Percentiles rank a stretch among this genome's conserved stretches.
phyloP scores from a whole-genome alignment of 1,140 invertebrate genomes.

The Tetraneura akinire region DNA sequence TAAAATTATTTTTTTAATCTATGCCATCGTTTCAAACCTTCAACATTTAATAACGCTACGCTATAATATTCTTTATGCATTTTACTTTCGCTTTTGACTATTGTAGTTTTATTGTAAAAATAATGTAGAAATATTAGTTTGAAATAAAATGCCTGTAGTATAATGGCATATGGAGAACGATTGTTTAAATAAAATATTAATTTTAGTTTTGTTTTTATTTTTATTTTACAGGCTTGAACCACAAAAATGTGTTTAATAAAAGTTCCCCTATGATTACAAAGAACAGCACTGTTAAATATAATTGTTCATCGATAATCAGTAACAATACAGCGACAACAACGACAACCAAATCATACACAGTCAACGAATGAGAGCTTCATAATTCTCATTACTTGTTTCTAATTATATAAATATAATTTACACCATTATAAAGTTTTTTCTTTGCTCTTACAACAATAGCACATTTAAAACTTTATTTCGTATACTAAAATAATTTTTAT shows the following conservation, averaged over 20 bases:
- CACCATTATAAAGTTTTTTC: neutral
- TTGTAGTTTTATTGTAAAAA: too few species aligned
- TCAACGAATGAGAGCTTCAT: neutral
- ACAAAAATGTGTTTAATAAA: constrained; percentile 44
- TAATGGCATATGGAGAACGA: too few species aligned
- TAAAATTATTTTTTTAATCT: too few species aligned
- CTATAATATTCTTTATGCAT: too few species aligned
- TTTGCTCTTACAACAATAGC: neutral
- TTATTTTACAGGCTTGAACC: constrained; percentile 28
- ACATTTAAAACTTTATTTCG: neutral
- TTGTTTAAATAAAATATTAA: neutral
- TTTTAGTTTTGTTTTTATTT: neutral
- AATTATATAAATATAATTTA: neutral
- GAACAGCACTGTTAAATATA: constrained; percentile 26
- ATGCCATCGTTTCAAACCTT: too few species aligned
- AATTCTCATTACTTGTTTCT: neutral
- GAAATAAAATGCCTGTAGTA: too few species aligned
- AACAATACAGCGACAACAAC: constrained; percentile 13
- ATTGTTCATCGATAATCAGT: constrained; percentile 25
- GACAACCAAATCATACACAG: constrained; percentile 33
- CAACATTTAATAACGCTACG: too few species aligned
- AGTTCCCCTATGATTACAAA: neutral
- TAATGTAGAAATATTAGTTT: too few species aligned
- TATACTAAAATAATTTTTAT: neutral
- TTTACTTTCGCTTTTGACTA: too few species aligned